Conservation (phyloP, 1,140 invertebrate genomes). For the Heliothis virescens region DNA sequence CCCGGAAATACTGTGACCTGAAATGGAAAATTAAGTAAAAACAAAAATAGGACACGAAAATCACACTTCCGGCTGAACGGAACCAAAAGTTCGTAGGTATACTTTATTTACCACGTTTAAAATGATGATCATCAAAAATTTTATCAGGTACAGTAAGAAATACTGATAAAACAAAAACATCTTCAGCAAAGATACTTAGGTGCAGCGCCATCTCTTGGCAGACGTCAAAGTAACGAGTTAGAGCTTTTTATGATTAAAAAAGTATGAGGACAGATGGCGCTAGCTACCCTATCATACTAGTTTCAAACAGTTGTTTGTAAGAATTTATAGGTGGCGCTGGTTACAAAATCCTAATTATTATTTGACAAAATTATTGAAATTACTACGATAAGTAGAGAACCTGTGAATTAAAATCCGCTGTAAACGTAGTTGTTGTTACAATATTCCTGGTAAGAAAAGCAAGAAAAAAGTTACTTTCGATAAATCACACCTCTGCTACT, state of each 20-base stretch:
- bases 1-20: background rate
- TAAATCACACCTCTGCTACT: background rate
- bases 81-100: background rate
- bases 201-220: constrained; percentile 21
- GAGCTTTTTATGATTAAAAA: too few relatives aligned
- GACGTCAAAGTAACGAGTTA: background rate
- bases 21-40: too few relatives aligned
- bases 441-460: too few relatives aligned
- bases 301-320: background rate
- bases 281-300: too few relatives aligned
- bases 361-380: too few relatives aligned
- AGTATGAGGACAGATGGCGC: background rate
- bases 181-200: too few relatives aligned
- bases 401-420: background rate
- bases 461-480: background rate
- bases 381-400: too few relatives aligned
- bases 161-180: background rate
- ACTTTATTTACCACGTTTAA: too few relatives aligned
- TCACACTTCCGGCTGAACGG: background rate
- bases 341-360: too few relatives aligned
- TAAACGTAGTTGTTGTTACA: too few relatives aligned
- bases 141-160: background rate
- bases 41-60: constrained; percentile 4
- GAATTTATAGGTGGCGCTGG: too few relatives aligned
- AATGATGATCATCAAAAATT: background rate